Base-by-base conservation (phyloP, 2,888 invertebrate genomes). In the Amblyjoppa fuscipennis region DNA sequence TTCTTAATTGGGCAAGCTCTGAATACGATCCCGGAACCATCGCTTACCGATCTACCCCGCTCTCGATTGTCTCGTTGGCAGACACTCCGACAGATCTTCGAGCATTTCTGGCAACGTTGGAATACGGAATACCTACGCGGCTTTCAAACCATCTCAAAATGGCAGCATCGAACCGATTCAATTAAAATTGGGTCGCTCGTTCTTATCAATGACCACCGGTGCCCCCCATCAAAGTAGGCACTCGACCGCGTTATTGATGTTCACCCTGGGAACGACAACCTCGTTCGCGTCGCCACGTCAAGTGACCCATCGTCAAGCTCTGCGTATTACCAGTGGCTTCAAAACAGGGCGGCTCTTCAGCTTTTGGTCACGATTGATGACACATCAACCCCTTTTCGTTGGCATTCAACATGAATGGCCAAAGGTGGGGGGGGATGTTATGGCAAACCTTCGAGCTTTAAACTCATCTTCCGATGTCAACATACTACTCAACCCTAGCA, bases 41-140 rank as follows among this genome's bases (percentile, higher is more conserved):
- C 80, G 20, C 61, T 73, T 16, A 45, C 7, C 31, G 49, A 71
- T 7, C 59, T 87, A 2, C 82, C 76, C 25, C 34, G 76, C n/a
- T 84, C 83, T 25, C 59, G 85, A 31, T 75, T 89, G 2, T 74
- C 79, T n/a, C 83, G 79, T 16, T 89, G 87, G 83, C 81, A 89
- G 20, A 20, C 20, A 79, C 59, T 82, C 28, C 79, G 87, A 16
- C 83, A 79, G 34, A 74, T 81, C 59, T 49, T 77, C 3, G 87
- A 88, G 68, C 88, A 85, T 28, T 89, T 86, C 25, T 91, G 74
- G 89, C 83, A 64, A 16, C 85, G 86, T 31, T 90, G 88, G 87
- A 83, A 68, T 7, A 76, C 49, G 20, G 87, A 89, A 74, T 90
- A 87, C 59, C 49, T 90, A 7, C 85, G 84, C 20, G 71, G 79